Conservation (phyloP, 2,888 invertebrate genomes). For the Blastobasis adustella region DNA sequence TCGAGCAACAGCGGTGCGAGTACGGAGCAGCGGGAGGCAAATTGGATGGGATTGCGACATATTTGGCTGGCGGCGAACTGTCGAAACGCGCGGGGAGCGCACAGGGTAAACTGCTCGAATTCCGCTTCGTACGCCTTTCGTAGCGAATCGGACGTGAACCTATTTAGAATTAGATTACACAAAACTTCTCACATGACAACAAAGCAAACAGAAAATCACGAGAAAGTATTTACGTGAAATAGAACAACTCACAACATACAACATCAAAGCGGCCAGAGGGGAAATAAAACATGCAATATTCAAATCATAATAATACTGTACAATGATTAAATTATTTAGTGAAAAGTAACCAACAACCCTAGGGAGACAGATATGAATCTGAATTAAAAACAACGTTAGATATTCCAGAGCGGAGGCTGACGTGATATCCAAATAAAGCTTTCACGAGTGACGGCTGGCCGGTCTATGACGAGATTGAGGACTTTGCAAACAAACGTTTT, state of each 20-base stretch:
- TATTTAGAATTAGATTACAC: constrained; percentile 37
- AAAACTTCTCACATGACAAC: not conserved
- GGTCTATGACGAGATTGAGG: not conserved
- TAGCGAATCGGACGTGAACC: constrained; percentile 41
- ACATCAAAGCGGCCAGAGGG: not conserved
- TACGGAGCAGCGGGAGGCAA: constrained; percentile 51
- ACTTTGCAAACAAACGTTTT: too few relatives aligned
- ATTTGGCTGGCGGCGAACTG: constrained; percentile 58
- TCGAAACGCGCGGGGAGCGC: constrained; percentile 56
- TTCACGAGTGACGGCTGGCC: constrained; percentile 26
- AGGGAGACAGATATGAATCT: not conserved
- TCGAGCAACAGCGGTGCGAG: constrained; percentile 44
- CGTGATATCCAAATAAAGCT: constrained; percentile 35
- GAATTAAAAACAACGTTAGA: constrained; percentile 14
- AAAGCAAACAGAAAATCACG: not conserved
- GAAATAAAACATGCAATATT: too few relatives aligned
- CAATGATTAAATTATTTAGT: too few relatives aligned
- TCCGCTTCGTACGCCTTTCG: constrained; percentile 43
- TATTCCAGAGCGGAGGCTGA: constrained; percentile 14
- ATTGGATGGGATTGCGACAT: constrained; percentile 70
- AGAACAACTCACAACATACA: not conserved
- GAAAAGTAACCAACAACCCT: too few relatives aligned
- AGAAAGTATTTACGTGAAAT: not conserved
- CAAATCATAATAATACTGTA: too few relatives aligned
- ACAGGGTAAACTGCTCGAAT: constrained; percentile 57